Conservation (phyloP, 2,113 vertebrate genomes). For the Mola mola region DNA sequence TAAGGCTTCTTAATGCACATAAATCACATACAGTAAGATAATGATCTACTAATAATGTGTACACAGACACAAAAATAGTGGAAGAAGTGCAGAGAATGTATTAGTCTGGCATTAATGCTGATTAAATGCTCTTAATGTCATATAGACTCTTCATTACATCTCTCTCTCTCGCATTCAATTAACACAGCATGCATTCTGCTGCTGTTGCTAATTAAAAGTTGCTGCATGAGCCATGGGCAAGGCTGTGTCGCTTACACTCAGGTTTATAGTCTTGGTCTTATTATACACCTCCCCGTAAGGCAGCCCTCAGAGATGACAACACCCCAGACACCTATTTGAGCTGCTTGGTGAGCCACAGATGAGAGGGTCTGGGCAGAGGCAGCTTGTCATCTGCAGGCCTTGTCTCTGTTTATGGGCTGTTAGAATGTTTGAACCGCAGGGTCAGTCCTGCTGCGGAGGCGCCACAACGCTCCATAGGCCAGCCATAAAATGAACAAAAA, state of each 20-base stretch:
- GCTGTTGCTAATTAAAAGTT: slow-evolving; percentile 52
- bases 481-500: slow-evolving; percentile 76
- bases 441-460: slow-evolving; percentile 55
- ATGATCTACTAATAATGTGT: neutral
- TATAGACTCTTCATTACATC: slow-evolving; percentile 41
- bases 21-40: neutral
- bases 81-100: slow-evolving; percentile 18
- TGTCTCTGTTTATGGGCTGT: slow-evolving; percentile 75
- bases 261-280: slow-evolving; percentile 72
- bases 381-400: slow-evolving; percentile 74
- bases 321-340: slow-evolving; percentile 75
- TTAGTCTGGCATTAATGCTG: slow-evolving; percentile 35
- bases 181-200: slow-evolving; percentile 27
- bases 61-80: slow-evolving; percentile 7
- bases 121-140: slow-evolving; percentile 50
- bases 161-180: slow-evolving; percentile 5
- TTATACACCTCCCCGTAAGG: slow-evolving; percentile 72
- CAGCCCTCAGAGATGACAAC: slow-evolving; percentile 73
- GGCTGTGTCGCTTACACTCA: slow-evolving; percentile 69
- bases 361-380: slow-evolving; percentile 55
- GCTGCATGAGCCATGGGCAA: slow-evolving; percentile 47
- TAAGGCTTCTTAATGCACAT: neutral
- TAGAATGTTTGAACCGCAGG: slow-evolving; percentile 70
- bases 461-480: slow-evolving; percentile 49
- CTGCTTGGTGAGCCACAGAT: slow-evolving; percentile 66